Evolutionary conservation across 2,113 vertebrate genomes (phyloP), one percentile per base, ranked within the genome.

Genomic region (Notothenia coriiceps): DNA sequence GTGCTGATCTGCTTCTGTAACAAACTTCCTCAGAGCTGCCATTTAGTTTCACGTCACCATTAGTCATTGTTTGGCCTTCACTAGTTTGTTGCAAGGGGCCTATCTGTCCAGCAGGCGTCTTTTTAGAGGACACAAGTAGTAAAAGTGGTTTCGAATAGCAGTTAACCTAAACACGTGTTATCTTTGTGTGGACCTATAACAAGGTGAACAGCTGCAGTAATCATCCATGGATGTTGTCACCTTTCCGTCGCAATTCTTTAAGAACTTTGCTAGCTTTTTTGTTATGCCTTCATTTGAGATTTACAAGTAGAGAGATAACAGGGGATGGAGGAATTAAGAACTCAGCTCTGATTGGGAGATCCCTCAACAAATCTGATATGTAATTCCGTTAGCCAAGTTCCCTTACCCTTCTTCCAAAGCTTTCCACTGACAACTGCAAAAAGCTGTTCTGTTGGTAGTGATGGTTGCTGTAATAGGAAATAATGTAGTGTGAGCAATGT

Each of bases 261-360:
- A 6, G 35, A n/a, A 61, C 40, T 10, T n/a, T 5, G 33, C 35
- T 13, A 9, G 2, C 14, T 54, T n/a, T n/a, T 17, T 47, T 60
- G 33, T 18, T 22, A 18, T 25, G 3, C 1, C 10, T 55, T 65
- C 12, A 52, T 52, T n/a, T 10, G 8, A 20, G 18, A n/a, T 52
- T 52, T 52, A 18, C 18, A 5, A 52, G 18, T 18, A 56, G 60
- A 18, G 22, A 65, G 12, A 43, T 29, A 29, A 52, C 47, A 51
- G 3, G 35, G 46, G 29, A 43, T 2, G 20, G 17, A 46, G 33
- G 18, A 8, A 20, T 50, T 6, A 3, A 7, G 10, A 59, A 13
- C 5, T 70, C 6, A 29, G 29, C 33, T 70, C 43, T 50, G 40
- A 59, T 71, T 71, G 61, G 13, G 46, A 22, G 68, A 62, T 83